Evolutionary conservation across 2,888 invertebrate genomes (phyloP).

Genomic region (Odontothrips loti): DNA sequence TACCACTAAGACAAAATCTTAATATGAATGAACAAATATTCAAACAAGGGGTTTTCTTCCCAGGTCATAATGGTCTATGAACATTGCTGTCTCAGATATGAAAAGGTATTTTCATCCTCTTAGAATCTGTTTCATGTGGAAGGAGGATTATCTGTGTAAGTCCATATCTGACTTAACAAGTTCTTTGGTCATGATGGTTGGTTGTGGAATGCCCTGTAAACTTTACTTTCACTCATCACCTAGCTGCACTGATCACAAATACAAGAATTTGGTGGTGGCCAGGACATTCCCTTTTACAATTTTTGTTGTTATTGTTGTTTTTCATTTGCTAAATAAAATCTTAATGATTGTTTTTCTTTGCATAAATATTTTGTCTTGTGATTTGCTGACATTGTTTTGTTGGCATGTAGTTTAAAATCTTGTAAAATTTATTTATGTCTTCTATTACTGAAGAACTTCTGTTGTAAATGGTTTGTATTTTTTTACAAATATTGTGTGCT

Average conservation of each 20-base stretch:
- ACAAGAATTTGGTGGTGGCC: background rate
- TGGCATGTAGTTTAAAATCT: background rate
- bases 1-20: background rate
- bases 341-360: background rate
- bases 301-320: background rate
- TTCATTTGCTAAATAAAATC: background rate
- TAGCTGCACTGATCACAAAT: background rate
- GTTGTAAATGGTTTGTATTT: conserved; percentile 4
- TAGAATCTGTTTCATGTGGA: too few species aligned
- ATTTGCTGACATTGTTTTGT: background rate
- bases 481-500: background rate
- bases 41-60: too few species aligned
- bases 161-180: background rate
- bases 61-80: too few species aligned
- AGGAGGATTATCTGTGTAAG: background rate
- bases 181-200: too few species aligned
- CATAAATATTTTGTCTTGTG: background rate
- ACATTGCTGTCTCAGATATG: too few species aligned
- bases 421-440: background rate
- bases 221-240: too few species aligned
- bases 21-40: background rate
- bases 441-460: background rate
- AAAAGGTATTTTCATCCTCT: too few species aligned
- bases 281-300: background rate
- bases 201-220: too few species aligned